Base-by-base conservation (phyloP, 2,888 invertebrate genomes). In the Zaprionus lineosus region DNA sequence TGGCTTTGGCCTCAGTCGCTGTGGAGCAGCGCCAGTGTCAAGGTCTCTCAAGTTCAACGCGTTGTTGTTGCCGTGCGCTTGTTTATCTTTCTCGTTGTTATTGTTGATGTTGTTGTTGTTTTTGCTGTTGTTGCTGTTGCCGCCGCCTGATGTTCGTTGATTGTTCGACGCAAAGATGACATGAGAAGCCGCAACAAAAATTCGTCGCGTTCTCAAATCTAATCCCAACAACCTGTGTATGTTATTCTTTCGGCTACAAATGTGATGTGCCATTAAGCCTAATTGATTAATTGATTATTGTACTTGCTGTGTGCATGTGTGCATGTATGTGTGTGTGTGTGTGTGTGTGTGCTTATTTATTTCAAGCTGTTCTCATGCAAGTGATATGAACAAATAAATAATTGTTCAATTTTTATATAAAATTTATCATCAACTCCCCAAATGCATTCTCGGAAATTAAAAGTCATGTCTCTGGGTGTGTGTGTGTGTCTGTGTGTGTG, bases 21-120 rank as follows among this genome's bases (percentile, higher is more conserved):
- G 88, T 88, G 87, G 84, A 89, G 86, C 89, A 84, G 89, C 90
- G 87, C 88, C 90, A 90, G 90, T 90, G 90, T 90, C 90, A 90
- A 90, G 90, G 90, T 90, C 90, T 89, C 88, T 89, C 86, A 86
- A 88, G 86, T 89, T 88, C 88, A 87, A 76, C 71, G 51, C 72
- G 66, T 61, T 28, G 28, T 69, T 60, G 71, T 56, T 65, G 65
- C n/a, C n/a, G n/a, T n/a, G n/a, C n/a, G n/a, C n/a, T n/a, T n/a
- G n/a, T n/a, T n/a, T n/a, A n/a, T n/a, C n/a, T n/a, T n/a, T n/a
- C n/a, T n/a, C n/a, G n/a, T n/a, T n/a, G n/a, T n/a, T n/a, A n/a
- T n/a, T n/a, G n/a, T n/a, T n/a, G n/a, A n/a, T n/a, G n/a, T n/a
- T n/a, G n/a, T n/a, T n/a, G 66, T 61, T 28, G 28, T 69, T 60